phyloP scores from a whole-genome alignment of 2,888 invertebrate species.

The Euzophera pinguis region DNA sequence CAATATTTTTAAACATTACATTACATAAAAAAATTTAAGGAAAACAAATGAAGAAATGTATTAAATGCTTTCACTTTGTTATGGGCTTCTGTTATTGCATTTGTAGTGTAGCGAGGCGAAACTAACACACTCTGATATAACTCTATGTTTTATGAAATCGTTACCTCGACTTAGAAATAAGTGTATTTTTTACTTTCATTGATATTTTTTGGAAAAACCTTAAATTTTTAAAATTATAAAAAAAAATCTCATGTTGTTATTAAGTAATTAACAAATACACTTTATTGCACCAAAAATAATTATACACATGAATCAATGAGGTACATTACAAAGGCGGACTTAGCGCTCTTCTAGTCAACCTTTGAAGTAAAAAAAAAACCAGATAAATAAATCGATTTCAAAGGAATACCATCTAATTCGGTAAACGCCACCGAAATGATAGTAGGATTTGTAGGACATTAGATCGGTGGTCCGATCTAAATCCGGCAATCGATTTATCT shows the following conservation, averaged over 20 bases:
- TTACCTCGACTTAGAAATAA: neutral
- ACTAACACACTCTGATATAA: conserved; percentile 1
- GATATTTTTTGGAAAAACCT: neutral
- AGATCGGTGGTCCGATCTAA: neutral
- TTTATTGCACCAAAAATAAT: too few relatives aligned
- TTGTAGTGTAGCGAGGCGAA: neutral
- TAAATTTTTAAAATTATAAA: too few relatives aligned
- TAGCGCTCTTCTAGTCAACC: too few relatives aligned
- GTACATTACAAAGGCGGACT: too few relatives aligned
- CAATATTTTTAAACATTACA: neutral
- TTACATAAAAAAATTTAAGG: neutral
- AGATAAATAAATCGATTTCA: too few relatives aligned
- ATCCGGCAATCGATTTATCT: conserved; percentile 4
- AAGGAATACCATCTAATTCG: neutral
- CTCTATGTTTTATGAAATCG: conserved; percentile 3
- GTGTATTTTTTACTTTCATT: neutral
- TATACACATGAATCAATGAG: too few relatives aligned
- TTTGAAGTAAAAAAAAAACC: too few relatives aligned
- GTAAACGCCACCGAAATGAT: neutral
- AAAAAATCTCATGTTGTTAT: too few relatives aligned
- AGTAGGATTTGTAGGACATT: neutral
- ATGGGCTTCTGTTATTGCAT: neutral
- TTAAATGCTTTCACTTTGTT: neutral
- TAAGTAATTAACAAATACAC: too few relatives aligned
- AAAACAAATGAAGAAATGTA: neutral